Evolutionary conservation across 2,113 vertebrate species (phyloP).

Genomic region (Mesoclemmys tuberculata): DNA sequence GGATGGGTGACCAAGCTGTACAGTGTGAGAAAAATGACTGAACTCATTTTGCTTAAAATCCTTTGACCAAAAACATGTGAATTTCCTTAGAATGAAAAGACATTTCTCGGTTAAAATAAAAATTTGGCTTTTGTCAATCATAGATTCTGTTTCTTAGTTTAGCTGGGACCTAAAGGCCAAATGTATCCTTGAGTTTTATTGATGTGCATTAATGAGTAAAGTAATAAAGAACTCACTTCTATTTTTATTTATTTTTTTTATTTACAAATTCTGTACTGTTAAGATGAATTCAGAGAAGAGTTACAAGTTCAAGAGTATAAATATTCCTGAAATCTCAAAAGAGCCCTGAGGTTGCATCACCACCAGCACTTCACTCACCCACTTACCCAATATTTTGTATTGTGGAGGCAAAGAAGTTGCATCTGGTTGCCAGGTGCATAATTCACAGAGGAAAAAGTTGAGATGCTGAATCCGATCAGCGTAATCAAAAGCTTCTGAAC

Average conservation of each 20-base stretch:
- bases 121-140: background rate
- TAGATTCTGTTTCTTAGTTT: conserved; percentile 15
- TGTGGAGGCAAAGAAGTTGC: background rate
- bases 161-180: conserved; percentile 4
- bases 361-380: background rate
- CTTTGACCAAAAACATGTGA: conserved; percentile 39
- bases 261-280: background rate
- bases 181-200: background rate
- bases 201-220: conserved; percentile 18
- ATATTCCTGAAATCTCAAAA: conserved; percentile 25
- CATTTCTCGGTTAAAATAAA: background rate
- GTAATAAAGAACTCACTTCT: background rate
- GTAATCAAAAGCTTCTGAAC: background rate
- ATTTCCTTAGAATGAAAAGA: conserved; percentile 29
- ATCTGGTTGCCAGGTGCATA: background rate
- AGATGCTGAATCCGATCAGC: background rate
- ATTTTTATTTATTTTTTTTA: background rate
- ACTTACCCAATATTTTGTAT: background rate
- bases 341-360: background rate
- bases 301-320: conserved; percentile 4
- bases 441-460: background rate
- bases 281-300: conserved; percentile 17
- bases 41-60: conserved; percentile 47
- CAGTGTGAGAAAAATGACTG: conserved; percentile 13
- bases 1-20: conserved; percentile 8